Evolutionary conservation across 2,113 vertebrate genomes (phyloP).

Genomic region (zebrafish (Danio rerio)): GRCz12tu NC_133197.1:20322501-20323000

Average conservation of each 20-base stretch:
- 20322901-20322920: conserved; percentile 69
- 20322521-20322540: background rate
- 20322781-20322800: conserved; percentile 76
- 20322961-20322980: background rate
- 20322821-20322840: conserved; percentile 82
- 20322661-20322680: conserved; percentile 7
- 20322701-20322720: conserved; percentile 19
- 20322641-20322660: conserved; percentile 41
- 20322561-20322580: conserved; percentile 27
- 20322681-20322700: conserved; percentile 21
- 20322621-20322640: conserved; percentile 24
- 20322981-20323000: conserved; percentile 11
- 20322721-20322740: background rate
- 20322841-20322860: conserved; percentile 84
- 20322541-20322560: background rate
- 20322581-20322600: conserved; percentile 22
- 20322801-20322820: conserved; percentile 83
- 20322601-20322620: background rate
- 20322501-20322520: background rate
- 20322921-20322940: conserved; percentile 60
- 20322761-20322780: conserved; percentile 77
- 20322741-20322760: conserved; percentile 38
- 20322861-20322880: conserved; percentile 91
- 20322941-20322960: background rate
- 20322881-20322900: conserved; percentile 74